Conservation (phyloP, 1,140 invertebrate genomes). For the Drosophila obscura region DNA sequence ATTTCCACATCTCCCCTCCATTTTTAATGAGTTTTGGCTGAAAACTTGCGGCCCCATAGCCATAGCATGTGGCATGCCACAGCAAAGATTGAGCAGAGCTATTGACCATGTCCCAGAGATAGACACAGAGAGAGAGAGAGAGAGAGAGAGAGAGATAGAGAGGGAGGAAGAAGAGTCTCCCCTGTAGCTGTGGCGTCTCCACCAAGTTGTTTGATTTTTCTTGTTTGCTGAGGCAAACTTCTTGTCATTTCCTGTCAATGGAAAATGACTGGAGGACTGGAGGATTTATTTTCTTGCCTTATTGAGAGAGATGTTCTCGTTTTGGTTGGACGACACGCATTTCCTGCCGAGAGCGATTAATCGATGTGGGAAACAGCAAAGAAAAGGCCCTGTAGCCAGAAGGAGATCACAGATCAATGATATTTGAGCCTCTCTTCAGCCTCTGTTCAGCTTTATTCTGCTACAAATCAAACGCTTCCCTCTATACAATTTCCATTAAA, state of each 20-base stretch:
- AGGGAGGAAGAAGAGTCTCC: no score
- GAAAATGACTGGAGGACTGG: conserved; percentile 22
- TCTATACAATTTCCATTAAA: conserved; percentile 16
- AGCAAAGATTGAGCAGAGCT: conserved; percentile 30
- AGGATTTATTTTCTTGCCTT: conserved; percentile 26
- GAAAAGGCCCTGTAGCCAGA: no score
- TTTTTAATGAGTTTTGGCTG: conserved; percentile 46
- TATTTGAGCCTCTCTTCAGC: no score
- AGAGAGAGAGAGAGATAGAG: not conserved
- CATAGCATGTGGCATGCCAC: conserved; percentile 41
- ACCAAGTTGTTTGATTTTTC: no score
- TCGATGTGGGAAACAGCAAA: conserved; percentile 17
- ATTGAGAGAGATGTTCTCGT: conserved; percentile 19
- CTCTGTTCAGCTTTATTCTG: no score
- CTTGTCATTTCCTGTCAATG: conserved; percentile 47
- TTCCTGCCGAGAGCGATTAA: conserved; percentile 38
- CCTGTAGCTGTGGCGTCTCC: no score
- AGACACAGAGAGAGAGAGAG: not conserved
- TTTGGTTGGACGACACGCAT: conserved; percentile 25
- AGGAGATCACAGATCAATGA: no score
- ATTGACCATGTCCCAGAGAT: conserved; percentile 19
- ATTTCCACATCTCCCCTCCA: conserved; percentile 14
- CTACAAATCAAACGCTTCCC: no score
- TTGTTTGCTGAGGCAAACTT: conserved; percentile 35
- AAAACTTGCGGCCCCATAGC: conserved; percentile 14